phyloP scores from a whole-genome alignment of 2,113 vertebrate genomes.

The Cephalopterus ornatus region DNA sequence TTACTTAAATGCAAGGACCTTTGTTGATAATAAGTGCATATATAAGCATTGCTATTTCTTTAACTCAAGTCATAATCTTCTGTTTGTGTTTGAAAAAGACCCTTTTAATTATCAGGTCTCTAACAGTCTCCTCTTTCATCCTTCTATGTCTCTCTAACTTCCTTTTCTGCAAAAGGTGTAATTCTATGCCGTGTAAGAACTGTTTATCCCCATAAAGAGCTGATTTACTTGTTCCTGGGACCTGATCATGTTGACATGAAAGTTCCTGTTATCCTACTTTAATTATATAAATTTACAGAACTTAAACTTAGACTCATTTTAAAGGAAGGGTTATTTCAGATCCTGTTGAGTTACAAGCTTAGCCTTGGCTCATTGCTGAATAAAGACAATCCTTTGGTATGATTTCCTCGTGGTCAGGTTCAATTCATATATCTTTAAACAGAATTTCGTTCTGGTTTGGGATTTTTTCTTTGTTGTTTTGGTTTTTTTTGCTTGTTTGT shows the following conservation, averaged over 20 bases:
- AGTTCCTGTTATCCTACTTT: not conserved
- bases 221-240: slow-evolving; percentile 1
- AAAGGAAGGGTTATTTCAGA: not conserved
- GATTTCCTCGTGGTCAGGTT: not conserved
- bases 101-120: slow-evolving; percentile 67
- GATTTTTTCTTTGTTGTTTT: not conserved
- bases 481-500: not conserved
- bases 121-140: slow-evolving; percentile 64
- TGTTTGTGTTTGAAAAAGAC: slow-evolving; percentile 42
- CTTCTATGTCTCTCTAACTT: slow-evolving; percentile 43
- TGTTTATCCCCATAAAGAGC: slow-evolving; percentile 34
- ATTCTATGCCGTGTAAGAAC: slow-evolving; percentile 29
- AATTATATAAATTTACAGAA: slow-evolving; percentile 19
- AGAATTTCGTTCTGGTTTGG: not conserved
- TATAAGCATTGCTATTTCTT: slow-evolving; percentile 38
- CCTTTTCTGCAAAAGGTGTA: slow-evolving; percentile 43
- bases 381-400: not conserved
- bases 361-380: not conserved
- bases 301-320: not conserved
- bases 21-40: slow-evolving; percentile 35
- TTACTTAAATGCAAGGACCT: slow-evolving; percentile 9
- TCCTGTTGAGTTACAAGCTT: not conserved
- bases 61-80: slow-evolving; percentile 43
- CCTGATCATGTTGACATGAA: not conserved
- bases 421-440: not conserved